Evolutionary conservation across 2,113 vertebrate species (phyloP).

Genomic region (Corythornis vintsioides): DNA sequence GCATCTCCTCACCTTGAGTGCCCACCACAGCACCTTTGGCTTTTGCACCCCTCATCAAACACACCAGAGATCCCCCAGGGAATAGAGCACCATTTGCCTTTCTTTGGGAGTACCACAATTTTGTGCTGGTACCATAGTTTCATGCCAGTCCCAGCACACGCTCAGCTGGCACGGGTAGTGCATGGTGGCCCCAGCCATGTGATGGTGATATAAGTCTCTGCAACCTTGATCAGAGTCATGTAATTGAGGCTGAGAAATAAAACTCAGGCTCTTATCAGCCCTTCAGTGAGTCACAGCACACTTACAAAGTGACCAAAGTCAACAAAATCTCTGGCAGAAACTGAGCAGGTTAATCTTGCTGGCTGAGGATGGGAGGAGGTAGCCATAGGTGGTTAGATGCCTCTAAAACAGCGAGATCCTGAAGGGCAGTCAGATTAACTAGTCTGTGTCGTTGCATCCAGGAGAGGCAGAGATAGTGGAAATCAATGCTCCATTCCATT

Average conservation of each 20-base stretch:
- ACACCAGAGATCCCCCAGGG: neutral
- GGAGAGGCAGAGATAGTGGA: neutral
- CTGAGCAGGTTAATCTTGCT: accelerated
- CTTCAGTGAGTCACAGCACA: accelerated
- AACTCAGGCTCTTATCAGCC: neutral
- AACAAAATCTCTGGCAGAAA: neutral
- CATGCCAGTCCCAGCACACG: accelerated
- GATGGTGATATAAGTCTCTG: accelerated
- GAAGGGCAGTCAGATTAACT: neutral
- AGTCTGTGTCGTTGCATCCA: accelerated
- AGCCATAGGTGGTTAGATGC: accelerated
- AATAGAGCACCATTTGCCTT: accelerated
- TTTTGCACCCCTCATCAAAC: neutral
- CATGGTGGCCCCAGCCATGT: neutral
- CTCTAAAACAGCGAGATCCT: neutral
- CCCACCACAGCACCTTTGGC: neutral
- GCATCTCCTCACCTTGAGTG: neutral
- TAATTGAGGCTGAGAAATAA: neutral
- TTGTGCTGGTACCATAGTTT: accelerated
- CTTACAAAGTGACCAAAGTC: neutral
- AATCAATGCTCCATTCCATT: accelerated
- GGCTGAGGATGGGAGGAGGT: neutral
- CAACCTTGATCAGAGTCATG: neutral
- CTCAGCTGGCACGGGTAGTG: neutral
- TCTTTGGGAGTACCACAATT: accelerated